Percentiles rank a stretch among this genome's conserved stretches.
Evolutionary conservation across 37 sponge, comb jelly and placozoan species (phyloP).

Genomic region (Dysidea cf. avara): DNA sequence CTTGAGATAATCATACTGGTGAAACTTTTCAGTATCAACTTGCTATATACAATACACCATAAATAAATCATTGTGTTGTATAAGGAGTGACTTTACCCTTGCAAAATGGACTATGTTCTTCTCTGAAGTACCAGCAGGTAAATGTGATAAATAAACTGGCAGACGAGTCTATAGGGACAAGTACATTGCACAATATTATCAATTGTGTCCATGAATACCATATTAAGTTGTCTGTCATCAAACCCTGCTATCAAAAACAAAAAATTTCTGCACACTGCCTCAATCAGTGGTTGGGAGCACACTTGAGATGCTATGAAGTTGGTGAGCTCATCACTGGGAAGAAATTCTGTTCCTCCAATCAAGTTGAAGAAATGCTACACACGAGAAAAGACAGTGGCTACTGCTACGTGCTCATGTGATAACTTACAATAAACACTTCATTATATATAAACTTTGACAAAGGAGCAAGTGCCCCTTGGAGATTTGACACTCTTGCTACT

Average conservation of each 20-base stretch:
- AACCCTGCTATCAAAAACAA: constrained; percentile 49
- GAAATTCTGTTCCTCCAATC: constrained; percentile 48
- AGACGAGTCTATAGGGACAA: constrained; percentile 61
- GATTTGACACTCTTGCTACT: constrained; percentile 58
- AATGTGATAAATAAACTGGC: constrained; percentile 83
- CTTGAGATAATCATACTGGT: constrained; percentile 37
- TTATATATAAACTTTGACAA: constrained; percentile 10
- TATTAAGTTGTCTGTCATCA: constrained; percentile 23
- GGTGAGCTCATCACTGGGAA: constrained; percentile 35
- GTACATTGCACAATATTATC: no score
- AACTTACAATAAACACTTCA: no score
- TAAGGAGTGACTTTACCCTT: constrained; percentile 26
- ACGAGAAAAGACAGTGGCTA: no score
- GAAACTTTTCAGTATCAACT: constrained; percentile 14
- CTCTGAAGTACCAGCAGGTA: constrained; percentile 91
- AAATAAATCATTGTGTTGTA: no score
- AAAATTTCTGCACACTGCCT: constrained; percentile 39
- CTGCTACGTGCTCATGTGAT: no score
- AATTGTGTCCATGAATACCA: no score
- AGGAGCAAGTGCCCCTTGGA: constrained; percentile 45
- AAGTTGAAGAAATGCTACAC: constrained; percentile 17
- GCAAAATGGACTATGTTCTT: constrained; percentile 80
- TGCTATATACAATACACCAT: no score
- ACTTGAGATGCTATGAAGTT: constrained; percentile 14
- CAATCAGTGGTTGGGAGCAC: constrained; percentile 12